Evolutionary conservation across 2,888 invertebrate species (phyloP).

Genomic region (Clepsis dumicolana): DNA sequence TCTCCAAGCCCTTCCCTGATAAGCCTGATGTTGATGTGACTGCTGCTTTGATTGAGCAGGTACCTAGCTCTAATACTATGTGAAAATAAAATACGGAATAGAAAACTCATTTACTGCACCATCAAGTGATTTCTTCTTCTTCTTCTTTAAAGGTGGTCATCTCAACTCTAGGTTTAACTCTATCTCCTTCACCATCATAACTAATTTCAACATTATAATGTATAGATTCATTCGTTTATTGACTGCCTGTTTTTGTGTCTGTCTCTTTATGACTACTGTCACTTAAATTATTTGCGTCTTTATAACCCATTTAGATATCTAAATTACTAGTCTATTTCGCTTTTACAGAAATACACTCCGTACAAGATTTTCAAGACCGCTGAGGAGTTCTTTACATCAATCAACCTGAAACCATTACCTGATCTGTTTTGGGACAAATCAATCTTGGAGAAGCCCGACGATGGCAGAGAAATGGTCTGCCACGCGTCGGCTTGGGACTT

Average conservation of each 20-base stretch:
- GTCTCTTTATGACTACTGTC: neutral
- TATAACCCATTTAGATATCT: neutral
- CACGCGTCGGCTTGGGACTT: constrained; percentile 97
- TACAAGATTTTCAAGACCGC: constrained; percentile 92
- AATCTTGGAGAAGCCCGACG: constrained; percentile 92
- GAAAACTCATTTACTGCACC: too few species aligned
- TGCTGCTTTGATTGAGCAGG: constrained; percentile 89
- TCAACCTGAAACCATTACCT: constrained; percentile 92
- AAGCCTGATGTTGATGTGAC: constrained; percentile 90
- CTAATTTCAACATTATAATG: too few species aligned
- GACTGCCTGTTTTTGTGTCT: too few species aligned
- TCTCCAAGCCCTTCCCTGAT: constrained; percentile 90
- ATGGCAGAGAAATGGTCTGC: constrained; percentile 91
- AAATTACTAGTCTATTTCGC: neutral
- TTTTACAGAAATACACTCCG: constrained; percentile 89
- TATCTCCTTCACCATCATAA: too few species aligned
- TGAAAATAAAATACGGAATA: too few species aligned
- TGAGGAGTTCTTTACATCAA: constrained; percentile 93
- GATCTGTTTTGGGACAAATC: constrained; percentile 94
- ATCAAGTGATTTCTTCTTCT: too few species aligned
- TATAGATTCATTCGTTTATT: too few species aligned
- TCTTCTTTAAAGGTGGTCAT: too few species aligned
- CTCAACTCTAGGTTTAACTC: too few species aligned
- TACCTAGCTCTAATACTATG: constrained; percentile 52
- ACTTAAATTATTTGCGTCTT: too few species aligned